Conservation (phyloP, 2,797 vertebrate genomes). For the Caiman crocodilus region DNA sequence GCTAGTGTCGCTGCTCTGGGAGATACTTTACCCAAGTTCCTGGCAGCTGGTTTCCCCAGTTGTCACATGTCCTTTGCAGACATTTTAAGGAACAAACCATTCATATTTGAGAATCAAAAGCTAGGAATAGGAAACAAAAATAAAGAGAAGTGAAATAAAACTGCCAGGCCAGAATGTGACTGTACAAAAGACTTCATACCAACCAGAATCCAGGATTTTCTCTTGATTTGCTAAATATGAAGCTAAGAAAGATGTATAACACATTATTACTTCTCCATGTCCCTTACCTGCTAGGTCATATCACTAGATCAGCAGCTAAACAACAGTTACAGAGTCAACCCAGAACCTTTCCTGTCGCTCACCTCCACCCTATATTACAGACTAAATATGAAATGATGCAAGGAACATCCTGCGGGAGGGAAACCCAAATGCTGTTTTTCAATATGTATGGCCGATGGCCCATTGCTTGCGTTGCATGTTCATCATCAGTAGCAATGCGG, state of each 20-base stretch:
- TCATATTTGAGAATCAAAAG: not conserved
- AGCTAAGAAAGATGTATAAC: not conserved
- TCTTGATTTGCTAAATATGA: not conserved
- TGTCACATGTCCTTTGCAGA: not conserved
- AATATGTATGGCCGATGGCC: fast-evolving
- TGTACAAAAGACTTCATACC: not conserved
- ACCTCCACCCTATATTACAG: fast-evolving
- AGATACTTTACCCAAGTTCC: too few species aligned
- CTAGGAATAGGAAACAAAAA: not conserved
- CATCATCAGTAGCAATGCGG: fast-evolving
- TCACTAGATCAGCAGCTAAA: not conserved
- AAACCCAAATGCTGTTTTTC: not conserved
- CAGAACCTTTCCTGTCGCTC: not conserved
- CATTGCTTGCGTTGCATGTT: not conserved
- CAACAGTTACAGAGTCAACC: not conserved
- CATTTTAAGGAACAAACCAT: not conserved
- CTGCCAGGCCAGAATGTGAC: not conserved
- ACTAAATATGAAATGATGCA: not conserved
- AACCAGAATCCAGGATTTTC: not conserved
- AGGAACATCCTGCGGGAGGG: not conserved
- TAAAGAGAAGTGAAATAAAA: not conserved
- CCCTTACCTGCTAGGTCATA: fast-evolving
- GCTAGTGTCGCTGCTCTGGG: too few species aligned
- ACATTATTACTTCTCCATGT: not conserved
- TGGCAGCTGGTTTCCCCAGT: too few species aligned